A percentile compares a stretch with the other conserved stretches of the same genome.
These are phyloP conservation scores for Circaetus gallicus DNA, from an alignment of 2,113 vertebrate species.

Conservation along the genomic window DNA sequence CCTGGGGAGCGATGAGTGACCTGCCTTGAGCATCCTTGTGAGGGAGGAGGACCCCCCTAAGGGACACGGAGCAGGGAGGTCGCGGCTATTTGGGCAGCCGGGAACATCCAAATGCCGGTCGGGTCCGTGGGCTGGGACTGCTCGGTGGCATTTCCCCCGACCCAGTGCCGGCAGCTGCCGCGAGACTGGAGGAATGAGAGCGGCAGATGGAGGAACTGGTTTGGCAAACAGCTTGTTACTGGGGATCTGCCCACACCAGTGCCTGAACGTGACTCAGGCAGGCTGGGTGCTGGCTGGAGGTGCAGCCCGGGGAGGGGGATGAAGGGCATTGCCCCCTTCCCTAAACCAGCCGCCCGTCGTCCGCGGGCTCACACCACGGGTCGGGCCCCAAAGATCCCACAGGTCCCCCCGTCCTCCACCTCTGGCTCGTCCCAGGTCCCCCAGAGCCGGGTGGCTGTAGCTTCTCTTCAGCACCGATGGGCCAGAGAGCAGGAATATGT, in stretches of 20 bases:
- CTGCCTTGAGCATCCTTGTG: neutral
- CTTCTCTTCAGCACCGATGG: neutral
- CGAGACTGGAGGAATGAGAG: neutral
- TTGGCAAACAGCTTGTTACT: neutral
- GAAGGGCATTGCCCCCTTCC: neutral
- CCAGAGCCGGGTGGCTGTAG: fast-evolving
- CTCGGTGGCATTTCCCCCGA: fast-evolving
- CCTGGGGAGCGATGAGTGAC: fast-evolving
- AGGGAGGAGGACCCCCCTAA: neutral
- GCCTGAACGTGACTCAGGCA: neutral
- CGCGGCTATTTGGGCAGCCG: fast-evolving
- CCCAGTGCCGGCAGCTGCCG: neutral
- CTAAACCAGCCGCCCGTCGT: fast-evolving
- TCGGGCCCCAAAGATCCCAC: neutral
- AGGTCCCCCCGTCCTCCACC: fast-evolving
- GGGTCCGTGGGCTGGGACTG: neutral
- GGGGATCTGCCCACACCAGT: neutral
- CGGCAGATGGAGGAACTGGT: neutral
- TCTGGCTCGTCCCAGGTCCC: neutral
- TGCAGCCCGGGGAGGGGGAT: neutral
- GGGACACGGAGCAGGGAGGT: neutral
- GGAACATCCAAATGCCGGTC: neutral
- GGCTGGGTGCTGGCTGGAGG: neutral
- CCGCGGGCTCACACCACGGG: fast-evolving
- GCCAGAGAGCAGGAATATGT: fast-evolving